These are phyloP conservation scores for Sinhomidia bicolor DNA, from an alignment of 2,888 invertebrate species.

Conservation along the genomic window DNA sequence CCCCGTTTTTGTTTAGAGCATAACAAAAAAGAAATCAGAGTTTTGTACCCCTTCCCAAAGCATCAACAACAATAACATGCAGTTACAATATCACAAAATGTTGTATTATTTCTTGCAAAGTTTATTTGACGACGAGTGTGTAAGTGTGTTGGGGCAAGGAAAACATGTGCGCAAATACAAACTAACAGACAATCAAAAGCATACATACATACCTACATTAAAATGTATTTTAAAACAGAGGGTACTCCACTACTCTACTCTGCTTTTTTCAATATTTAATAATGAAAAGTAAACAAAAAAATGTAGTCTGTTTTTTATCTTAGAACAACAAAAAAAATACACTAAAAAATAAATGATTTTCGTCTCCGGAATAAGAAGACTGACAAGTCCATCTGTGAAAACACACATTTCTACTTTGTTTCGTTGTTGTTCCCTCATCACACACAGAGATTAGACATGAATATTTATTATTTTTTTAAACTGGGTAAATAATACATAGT, in stretches of 20 bases:
- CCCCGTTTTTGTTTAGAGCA: background rate
- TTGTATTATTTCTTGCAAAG: too few species aligned
- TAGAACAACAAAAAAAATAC: background rate
- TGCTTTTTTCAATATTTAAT: background rate
- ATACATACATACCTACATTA: background rate
- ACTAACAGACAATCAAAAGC: background rate
- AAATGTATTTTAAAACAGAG: constrained; percentile 2
- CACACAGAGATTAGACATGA: background rate
- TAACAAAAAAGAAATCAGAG: background rate
- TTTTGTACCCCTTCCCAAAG: background rate
- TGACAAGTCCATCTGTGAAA: constrained; percentile 36
- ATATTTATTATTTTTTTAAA: constrained; percentile 14
- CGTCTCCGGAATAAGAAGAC: background rate
- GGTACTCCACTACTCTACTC: too few species aligned
- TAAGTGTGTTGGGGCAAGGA: too few species aligned
- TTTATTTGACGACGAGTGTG: background rate
- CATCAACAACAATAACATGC: background rate
- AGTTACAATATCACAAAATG: background rate
- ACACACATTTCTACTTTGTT: constrained; percentile 13
- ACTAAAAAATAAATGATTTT: background rate
- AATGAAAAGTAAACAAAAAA: constrained; percentile 25
- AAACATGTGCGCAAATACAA: background rate
- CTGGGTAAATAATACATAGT: background rate
- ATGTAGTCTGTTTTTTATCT: background rate
- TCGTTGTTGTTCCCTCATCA: background rate